Conservation (phyloP, 2,888 invertebrate genomes). For the Clunio marinus region DNA sequence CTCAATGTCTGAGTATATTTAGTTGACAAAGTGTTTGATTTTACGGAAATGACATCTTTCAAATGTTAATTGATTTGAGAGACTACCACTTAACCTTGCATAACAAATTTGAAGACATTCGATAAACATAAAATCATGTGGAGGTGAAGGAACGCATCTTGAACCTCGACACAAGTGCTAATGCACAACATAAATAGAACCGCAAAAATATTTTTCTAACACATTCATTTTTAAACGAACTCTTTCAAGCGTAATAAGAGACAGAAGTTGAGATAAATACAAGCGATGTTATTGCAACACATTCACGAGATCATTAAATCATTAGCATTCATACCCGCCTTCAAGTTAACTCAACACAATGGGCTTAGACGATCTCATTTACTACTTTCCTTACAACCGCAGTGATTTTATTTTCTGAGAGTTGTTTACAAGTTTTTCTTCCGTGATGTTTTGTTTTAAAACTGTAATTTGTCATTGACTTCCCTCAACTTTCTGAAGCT, state of each 20-base stretch:
- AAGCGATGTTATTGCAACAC: background rate
- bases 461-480: constrained; percentile 29
- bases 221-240: background rate
- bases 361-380: too few species aligned
- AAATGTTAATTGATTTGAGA: too few species aligned
- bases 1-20: too few species aligned
- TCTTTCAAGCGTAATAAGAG: background rate
- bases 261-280: constrained; percentile 8
- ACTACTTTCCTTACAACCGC: background rate
- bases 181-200: constrained; percentile 9
- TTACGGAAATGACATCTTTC: too few species aligned
- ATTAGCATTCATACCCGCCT: constrained; percentile 30
- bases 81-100: too few species aligned
- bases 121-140: too few species aligned
- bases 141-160: too few species aligned
- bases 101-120: too few species aligned
- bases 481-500: background rate
- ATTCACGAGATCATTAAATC: constrained; percentile 34
- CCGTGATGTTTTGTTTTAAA: constrained; percentile 21
- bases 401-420: background rate
- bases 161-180: too few species aligned
- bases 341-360: too few species aligned
- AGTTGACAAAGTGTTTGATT: too few species aligned
- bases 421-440: constrained; percentile 28
- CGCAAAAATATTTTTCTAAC: constrained; percentile 19